Conservation (phyloP, 1,140 invertebrate species). For the Sarcophaga bullata region DNA sequence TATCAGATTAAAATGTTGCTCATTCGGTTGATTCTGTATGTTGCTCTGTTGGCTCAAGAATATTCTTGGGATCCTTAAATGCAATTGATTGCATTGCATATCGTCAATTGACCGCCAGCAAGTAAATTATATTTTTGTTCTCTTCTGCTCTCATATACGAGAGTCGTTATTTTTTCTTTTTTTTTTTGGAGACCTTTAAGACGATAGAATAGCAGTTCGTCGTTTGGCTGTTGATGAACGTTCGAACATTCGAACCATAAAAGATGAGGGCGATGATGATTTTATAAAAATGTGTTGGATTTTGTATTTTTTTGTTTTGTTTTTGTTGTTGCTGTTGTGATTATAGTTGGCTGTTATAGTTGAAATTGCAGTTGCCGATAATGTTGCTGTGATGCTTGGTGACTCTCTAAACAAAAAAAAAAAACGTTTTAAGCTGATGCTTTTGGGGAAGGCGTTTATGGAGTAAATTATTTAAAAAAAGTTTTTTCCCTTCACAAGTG, state of each 20-base stretch:
- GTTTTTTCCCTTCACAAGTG: not conserved
- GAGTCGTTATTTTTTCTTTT: not conserved
- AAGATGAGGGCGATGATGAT: conserved; percentile 23
- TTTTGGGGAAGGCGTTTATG: conserved; percentile 17
- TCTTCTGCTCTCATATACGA: not conserved
- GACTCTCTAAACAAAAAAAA: not conserved
- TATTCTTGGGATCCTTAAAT: conserved; percentile 38
- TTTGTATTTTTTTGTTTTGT: too few relatives aligned
- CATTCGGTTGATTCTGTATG: conserved; percentile 46
- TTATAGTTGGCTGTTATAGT: conserved; percentile 10
- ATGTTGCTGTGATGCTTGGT: not conserved
- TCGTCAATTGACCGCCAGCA: conserved; percentile 25
- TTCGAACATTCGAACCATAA: conserved; percentile 4
- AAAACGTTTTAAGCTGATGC: not conserved
- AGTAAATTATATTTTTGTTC: conserved; percentile 24
- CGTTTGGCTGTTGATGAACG: not conserved
- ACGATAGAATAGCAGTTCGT: not conserved
- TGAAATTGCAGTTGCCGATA: not conserved
- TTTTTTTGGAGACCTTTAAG: not conserved
- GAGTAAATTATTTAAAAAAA: conserved; percentile 2
- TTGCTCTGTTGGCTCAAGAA: conserved; percentile 14
- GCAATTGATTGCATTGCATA: conserved; percentile 25
- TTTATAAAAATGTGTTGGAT: conserved; percentile 1
- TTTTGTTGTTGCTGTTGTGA: not conserved
- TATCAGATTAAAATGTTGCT: conserved; percentile 62